Evolutionary conservation across 92 coral and sea anemone species (phyloP).

Genomic region (Porites cylindrica): DNA sequence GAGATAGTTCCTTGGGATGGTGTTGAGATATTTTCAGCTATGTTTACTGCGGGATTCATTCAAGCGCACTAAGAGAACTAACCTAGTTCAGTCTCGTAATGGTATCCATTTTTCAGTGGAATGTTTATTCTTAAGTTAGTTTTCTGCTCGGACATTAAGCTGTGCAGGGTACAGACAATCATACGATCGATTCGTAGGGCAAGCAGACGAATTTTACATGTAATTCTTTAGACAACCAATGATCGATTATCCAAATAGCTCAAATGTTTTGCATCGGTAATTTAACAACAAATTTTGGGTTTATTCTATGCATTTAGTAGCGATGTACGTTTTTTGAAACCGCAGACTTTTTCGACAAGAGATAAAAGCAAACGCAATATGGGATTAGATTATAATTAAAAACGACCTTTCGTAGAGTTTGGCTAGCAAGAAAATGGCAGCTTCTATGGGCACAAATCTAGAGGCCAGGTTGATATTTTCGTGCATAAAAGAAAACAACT

Average conservation of each 20-base stretch:
- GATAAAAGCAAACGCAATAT: not conserved
- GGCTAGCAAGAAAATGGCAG: no score
- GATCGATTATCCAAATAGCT: not conserved
- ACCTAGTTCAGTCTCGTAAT: not conserved
- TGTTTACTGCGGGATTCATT: constrained; percentile 14
- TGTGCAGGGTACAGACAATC: not conserved
- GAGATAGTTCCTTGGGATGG: not conserved
- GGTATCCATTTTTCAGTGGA: not conserved
- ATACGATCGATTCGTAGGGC: not conserved
- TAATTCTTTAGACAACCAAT: not conserved
- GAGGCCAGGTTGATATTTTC: constrained; percentile 18
- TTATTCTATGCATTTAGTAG: not conserved
- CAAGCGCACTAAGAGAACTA: not conserved
- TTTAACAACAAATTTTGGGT: not conserved
- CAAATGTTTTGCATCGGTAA: not conserved
- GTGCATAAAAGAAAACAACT: not conserved
- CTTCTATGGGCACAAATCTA: not conserved
- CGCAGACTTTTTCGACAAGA: not conserved
- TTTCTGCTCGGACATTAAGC: not conserved
- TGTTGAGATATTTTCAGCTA: not conserved
- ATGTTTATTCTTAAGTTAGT: not conserved
- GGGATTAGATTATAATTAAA: not conserved
- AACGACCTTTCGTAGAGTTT: not conserved
- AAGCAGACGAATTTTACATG: not conserved
- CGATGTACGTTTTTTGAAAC: not conserved